Evolutionary conservation across 2,113 vertebrate species (phyloP).

Genomic region (Brienomyrus longianalis): DNA sequence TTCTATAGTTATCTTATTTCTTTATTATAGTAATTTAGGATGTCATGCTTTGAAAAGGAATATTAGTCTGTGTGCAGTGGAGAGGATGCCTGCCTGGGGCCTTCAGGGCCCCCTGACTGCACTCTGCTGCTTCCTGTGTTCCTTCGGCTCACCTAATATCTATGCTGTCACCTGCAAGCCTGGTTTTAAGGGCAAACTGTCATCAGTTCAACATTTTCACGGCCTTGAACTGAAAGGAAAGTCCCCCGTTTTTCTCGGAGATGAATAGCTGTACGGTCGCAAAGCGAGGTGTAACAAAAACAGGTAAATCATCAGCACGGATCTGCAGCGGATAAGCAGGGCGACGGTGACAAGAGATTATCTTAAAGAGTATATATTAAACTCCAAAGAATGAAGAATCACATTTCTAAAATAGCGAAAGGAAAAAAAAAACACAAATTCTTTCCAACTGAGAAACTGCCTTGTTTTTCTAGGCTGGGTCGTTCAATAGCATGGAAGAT

Average conservation of each 20-base stretch:
- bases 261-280: background rate
- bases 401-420: background rate
- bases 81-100: background rate
- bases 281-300: background rate
- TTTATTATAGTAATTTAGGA: background rate
- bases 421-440: background rate
- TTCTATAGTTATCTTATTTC: background rate
- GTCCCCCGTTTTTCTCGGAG: background rate
- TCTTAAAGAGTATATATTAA: background rate
- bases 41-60: background rate
- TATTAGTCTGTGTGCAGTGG: background rate
- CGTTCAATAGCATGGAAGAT: background rate
- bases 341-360: background rate
- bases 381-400: background rate
- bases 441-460: background rate
- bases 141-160: background rate
- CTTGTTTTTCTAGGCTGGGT: background rate
- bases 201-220: background rate
- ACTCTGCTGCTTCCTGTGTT: background rate
- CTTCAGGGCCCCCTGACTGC: background rate
- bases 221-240: background rate
- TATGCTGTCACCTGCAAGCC: background rate
- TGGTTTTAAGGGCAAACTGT: background rate
- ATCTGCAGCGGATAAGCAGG: background rate
- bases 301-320: background rate